These are phyloP conservation scores for Cardinalis cardinalis DNA, from an alignment of 2,113 vertebrate genomes.

Conservation along the genomic window DNA sequence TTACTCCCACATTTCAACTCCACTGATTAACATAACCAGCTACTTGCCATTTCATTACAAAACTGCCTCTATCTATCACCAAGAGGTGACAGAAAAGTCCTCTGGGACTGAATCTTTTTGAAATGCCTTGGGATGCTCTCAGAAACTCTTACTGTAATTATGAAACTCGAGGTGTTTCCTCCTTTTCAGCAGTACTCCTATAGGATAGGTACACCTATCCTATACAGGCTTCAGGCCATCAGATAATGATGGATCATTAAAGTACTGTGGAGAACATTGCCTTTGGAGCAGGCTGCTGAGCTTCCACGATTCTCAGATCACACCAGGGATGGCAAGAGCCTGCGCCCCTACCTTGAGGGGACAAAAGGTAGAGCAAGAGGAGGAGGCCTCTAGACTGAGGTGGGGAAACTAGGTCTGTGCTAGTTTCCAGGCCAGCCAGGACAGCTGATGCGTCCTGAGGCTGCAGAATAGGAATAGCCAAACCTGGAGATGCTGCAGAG, in stretches of 20 bases:
- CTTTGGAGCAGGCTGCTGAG: neutral
- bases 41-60: neutral
- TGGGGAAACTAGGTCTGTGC: neutral
- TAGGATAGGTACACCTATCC: neutral
- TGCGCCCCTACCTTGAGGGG: fast-evolving
- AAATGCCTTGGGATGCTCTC: neutral
- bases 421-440: neutral
- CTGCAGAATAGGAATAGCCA: fast-evolving
- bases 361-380: neutral
- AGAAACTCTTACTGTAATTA: neutral
- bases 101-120: neutral
- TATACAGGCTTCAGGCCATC: neutral
- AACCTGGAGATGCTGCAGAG: neutral
- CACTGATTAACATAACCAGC: neutral
- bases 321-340: neutral
- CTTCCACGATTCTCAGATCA: neutral
- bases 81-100: neutral
- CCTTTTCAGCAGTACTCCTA: neutral
- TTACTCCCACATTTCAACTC: neutral
- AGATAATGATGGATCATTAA: neutral
- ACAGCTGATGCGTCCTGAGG: fast-evolving
- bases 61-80: neutral
- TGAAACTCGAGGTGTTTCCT: fast-evolving
- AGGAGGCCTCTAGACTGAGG: fast-evolving
- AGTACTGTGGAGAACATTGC: fast-evolving